A percentile compares a stretch with the other conserved stretches of the same genome.
Conservation (phyloP, 2,113 vertebrate species). For the Tinamus guttatus region DNA sequence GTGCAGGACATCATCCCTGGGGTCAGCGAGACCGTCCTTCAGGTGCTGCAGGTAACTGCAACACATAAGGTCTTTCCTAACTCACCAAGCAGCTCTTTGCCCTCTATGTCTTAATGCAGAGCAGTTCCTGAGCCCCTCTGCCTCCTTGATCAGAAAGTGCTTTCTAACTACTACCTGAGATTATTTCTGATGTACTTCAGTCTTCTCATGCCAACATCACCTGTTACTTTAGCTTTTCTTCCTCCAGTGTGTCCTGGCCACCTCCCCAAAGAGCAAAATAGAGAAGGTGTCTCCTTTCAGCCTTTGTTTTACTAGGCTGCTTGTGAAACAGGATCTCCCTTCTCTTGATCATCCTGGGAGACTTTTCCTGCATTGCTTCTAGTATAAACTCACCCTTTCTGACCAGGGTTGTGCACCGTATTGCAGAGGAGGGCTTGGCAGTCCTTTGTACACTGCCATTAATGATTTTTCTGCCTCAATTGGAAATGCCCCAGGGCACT, state of each 20-base stretch:
- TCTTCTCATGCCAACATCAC: neutral
- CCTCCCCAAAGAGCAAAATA: rapidly evolving
- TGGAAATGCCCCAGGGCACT: constrained; percentile 28
- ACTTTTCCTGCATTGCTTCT: neutral
- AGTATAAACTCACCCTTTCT: neutral
- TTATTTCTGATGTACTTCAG: neutral
- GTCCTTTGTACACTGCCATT: constrained; percentile 33
- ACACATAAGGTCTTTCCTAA: neutral
- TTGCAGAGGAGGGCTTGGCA: constrained; percentile 6
- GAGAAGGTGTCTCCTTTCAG: neutral
- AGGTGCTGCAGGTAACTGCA: neutral
- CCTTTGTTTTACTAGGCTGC: neutral
- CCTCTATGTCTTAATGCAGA: neutral
- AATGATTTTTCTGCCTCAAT: constrained; percentile 34
- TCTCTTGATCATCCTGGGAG: neutral
- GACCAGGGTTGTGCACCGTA: neutral
- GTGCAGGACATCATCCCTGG: neutral
- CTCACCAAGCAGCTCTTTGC: too few relatives aligned
- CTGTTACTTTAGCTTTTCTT: neutral
- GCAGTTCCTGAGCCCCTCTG: neutral
- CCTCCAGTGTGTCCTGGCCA: neutral
- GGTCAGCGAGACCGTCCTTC: neutral
- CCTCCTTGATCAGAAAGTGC: neutral
- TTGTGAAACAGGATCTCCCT: neutral
- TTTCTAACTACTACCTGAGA: neutral